phyloP scores from a whole-genome alignment of 2,113 vertebrate genomes.

The Thunnus thynnus region DNA sequence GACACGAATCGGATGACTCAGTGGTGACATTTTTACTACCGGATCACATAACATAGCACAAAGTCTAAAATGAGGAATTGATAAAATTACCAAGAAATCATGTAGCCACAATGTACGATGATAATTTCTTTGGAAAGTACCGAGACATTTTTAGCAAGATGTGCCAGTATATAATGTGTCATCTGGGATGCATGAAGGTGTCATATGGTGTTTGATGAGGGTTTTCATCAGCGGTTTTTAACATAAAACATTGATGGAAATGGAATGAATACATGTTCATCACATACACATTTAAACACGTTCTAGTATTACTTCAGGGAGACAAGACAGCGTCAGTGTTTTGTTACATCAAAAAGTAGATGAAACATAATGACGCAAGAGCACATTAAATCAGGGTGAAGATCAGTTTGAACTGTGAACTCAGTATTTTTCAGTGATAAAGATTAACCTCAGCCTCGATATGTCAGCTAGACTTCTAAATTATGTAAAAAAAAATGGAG shows the following conservation, averaged over 20 bases:
- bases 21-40: neutral
- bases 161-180: neutral
- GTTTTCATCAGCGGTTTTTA: neutral
- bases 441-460: too few species aligned
- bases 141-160: neutral
- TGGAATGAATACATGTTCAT: neutral
- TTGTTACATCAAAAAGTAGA: too few species aligned
- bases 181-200: neutral
- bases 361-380: too few species aligned
- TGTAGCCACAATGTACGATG: neutral
- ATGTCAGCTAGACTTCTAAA: too few species aligned
- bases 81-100: neutral
- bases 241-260: neutral
- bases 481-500: too few species aligned
- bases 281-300: neutral
- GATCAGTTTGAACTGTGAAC: too few species aligned
- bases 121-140: neutral
- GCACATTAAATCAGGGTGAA: too few species aligned
- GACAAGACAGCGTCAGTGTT: too few species aligned
- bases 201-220: neutral
- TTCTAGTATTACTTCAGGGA: too few species aligned
- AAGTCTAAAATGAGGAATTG: neutral
- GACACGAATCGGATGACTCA: slow-evolving; percentile 9
- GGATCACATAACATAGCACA: neutral
- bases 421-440: too few species aligned